Conservation (phyloP, 2,888 invertebrate genomes). For the Baccha elongata region DNA sequence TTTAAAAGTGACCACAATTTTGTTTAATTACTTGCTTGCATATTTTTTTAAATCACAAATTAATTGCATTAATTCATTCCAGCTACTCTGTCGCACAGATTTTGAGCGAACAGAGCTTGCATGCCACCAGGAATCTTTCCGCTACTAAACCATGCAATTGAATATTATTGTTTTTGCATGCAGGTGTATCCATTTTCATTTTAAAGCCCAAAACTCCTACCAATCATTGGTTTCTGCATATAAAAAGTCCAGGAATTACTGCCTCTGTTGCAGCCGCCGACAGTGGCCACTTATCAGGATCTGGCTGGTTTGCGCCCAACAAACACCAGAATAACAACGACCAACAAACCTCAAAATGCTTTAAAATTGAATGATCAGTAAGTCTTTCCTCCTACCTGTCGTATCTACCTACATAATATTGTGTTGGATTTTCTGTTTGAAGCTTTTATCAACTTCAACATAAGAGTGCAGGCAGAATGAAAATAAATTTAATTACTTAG, state of each 20-base stretch:
- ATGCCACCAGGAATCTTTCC: constrained; percentile 24
- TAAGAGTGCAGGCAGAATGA: constrained; percentile 14
- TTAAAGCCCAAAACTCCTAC: not conserved
- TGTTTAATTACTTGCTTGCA: constrained; percentile 23
- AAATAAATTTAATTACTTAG: constrained; percentile 73
- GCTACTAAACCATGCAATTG: constrained; percentile 12
- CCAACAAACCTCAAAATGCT: constrained; percentile 61
- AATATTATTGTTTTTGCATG: constrained; percentile 15
- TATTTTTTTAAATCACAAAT: constrained; percentile 59
- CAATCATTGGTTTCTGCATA: not conserved
- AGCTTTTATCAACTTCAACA: constrained; percentile 45
- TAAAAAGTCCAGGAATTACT: not conserved
- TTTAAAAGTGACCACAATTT: constrained; percentile 61
- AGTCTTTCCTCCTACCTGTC: constrained; percentile 7
- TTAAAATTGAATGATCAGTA: constrained; percentile 62
- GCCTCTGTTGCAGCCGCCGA: not conserved
- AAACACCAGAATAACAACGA: constrained; percentile 36
- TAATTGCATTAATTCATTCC: constrained; percentile 66
- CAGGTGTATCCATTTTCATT: constrained; percentile 45
- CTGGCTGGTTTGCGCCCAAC: constrained; percentile 51
- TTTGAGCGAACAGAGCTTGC: constrained; percentile 32
- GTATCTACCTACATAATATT: not conserved
- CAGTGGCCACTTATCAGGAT: constrained; percentile 58
- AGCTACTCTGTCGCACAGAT: constrained; percentile 33
- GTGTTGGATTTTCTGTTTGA: constrained; percentile 17